Conservation (phyloP, 2,113 vertebrate species). For the Macquaria australasica region DNA sequence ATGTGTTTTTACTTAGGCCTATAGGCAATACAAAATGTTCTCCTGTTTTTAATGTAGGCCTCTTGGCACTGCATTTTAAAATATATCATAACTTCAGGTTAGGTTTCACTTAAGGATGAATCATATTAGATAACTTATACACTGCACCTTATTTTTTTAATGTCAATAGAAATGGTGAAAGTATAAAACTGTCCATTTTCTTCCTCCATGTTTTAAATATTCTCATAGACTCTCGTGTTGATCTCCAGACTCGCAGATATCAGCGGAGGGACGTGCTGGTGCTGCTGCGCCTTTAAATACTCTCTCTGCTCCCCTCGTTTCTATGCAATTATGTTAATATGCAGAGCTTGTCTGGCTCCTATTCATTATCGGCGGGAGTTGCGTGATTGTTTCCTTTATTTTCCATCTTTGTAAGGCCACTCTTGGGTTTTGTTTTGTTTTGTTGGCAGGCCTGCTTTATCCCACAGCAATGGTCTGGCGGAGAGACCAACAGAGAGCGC, state of each 20-base stretch:
- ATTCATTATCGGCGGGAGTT: conserved; percentile 82
- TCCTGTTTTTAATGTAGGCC: neutral
- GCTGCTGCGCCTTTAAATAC: conserved; percentile 85
- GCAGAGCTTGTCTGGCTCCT: conserved; percentile 83
- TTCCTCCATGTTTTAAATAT: neutral
- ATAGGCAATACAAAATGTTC: neutral
- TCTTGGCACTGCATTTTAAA: neutral
- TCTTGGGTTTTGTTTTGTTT: conserved; percentile 31
- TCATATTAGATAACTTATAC: neutral
- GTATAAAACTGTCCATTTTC: neutral
- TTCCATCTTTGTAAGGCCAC: conserved; percentile 53
- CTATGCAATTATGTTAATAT: conserved; percentile 90
- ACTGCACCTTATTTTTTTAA: neutral
- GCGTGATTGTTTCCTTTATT: conserved; percentile 80
- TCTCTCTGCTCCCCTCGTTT: conserved; percentile 75
- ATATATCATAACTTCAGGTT: neutral
- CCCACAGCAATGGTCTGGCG: conserved; percentile 15
- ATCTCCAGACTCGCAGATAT: neutral
- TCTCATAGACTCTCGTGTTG: neutral
- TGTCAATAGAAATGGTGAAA: neutral
- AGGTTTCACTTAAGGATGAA: neutral
- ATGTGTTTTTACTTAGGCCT: neutral
- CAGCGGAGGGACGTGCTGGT: neutral
- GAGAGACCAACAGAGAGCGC: conserved; percentile 10
- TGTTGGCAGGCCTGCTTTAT: conserved; percentile 7